Base-by-base conservation (phyloP, 1,140 invertebrate genomes). In the Drosophila subobscura region DNA sequence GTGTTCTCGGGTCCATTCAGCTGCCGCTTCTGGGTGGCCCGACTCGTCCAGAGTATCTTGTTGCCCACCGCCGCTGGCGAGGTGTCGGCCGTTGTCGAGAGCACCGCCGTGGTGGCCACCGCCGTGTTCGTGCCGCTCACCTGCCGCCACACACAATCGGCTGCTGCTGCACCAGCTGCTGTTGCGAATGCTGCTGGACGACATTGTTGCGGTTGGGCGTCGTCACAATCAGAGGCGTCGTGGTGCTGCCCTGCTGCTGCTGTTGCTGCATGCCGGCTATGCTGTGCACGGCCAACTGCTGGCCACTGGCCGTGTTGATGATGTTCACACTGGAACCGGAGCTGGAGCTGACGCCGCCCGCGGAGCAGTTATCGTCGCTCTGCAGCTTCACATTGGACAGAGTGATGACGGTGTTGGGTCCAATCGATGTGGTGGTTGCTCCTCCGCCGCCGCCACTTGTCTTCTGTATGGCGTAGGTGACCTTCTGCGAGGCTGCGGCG, bases 1-100 rank as follows among this genome's bases (percentile, higher is more conserved):
- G 89, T 91, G n/a, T 84, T 90, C 44, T 91, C 90, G 6, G 90
- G 90, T 46, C 90, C 90, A 56, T 91, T 91, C 0, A 88, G 46
- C 52, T 89, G 89, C 10, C 90, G 66, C 54, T 91, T 91, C 23
- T 91, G 90, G 7, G 75, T 77, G 10, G 89, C 61, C 8, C 89
- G 67, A 33, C 75, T 85, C 22, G 90, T 72, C 86, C 86, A 91
- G 0, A 91, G 58, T 25, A 91, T 91, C 53, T 91, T 91, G 27
- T 85, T 91, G 42, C 77, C 76, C 45, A 77, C 78, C 5, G 84
- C 84, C 7, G 75, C 74, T 1, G 89, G 66, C 8, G 86, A 76
- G 7, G 75, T 78, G 56, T 73, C 71, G 25, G 65, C 70, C 10
- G 80, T 75, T 23, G 72, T 76, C 10, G 89, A 72, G 3, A 86